These are phyloP conservation scores for Cricetomys ansorgei DNA, from an alignment of 2,113 vertebrate species.

Conservation along the genomic window DNA sequence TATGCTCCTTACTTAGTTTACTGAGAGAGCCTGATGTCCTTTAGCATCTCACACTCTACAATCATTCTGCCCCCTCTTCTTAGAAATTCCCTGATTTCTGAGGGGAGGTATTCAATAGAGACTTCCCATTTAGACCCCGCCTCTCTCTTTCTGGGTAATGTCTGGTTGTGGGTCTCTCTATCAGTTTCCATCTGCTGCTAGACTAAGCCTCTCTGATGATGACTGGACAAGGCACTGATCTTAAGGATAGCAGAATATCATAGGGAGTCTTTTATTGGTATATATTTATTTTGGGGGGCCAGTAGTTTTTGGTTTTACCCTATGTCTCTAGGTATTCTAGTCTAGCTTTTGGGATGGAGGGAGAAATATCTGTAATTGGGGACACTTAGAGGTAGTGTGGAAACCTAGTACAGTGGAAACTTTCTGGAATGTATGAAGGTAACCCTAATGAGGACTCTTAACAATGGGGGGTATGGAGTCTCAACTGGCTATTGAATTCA, in stretches of 20 bases:
- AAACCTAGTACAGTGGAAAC: not conserved
- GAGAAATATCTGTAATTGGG: not conserved
- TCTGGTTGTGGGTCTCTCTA: not conserved
- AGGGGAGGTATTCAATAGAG: not conserved
- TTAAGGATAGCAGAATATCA: not conserved
- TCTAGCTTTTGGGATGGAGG: not conserved
- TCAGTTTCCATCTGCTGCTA: too few species aligned
- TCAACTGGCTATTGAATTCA: not conserved
- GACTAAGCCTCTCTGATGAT: not conserved
- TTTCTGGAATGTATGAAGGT: not conserved
- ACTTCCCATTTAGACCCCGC: not conserved
- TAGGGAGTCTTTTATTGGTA: not conserved
- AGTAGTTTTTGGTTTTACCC: not conserved
- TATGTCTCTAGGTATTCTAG: not conserved
- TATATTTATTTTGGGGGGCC: too few species aligned
- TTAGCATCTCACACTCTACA: too few species aligned
- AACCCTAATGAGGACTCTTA: not conserved
- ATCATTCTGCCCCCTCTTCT: not conserved
- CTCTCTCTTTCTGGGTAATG: not conserved
- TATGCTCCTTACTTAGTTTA: not conserved
- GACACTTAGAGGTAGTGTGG: not conserved
- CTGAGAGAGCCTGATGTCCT: not conserved
- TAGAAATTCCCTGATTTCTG: not conserved
- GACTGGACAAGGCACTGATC: not conserved
- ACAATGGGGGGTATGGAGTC: not conserved